Base-by-base conservation (phyloP, 1,140 invertebrate genomes). In the Lepidurus arcticus region DNA sequence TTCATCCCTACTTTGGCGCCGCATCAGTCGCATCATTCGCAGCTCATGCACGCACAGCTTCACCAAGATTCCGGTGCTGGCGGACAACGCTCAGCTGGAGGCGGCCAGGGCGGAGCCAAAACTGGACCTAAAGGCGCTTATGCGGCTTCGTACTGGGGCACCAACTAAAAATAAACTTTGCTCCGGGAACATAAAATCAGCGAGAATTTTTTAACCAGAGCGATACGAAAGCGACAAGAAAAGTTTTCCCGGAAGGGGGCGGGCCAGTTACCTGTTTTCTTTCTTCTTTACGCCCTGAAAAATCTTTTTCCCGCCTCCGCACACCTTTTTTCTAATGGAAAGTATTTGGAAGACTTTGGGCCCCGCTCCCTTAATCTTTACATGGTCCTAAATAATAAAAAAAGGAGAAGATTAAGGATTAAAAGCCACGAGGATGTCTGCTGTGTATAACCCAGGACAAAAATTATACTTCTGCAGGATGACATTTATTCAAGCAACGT, bases 1-100 rank as follows among this genome's bases (percentile, higher is more conserved):
- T 94, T 91, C 85, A 90, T 94, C 82, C 89, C 90, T 16, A 89
- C 92, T 77, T 89, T 93, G 88, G 86, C 90, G 47, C 89, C 91
- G 79, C 85, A 86, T 75, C 86, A 86, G 77, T 88, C 90, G 79
- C 82, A 85, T 84, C 89, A 90, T 83, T 89, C 88, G 80, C 87
- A 86, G 77, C 82, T 89, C 80, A 89, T 93, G 85, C 92, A 93
- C 85, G 92, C 92, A 81, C 91, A 90, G 53, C 84, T 93, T 80
- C 92, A 93, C 85, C 90, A 91, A 88, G 90, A 65, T 65, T n/a
- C 53, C 16, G 53, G 53, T 21, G 53, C n/a, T 65, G 53, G 53
- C 53, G 53, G 53, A 65, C 53, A 65, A 65, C 53, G 53, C 21
- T 65, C 53, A 7, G 53, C 53, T 65, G 21, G 16, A 1, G 53